These are phyloP conservation scores for Hyppa rectilinea DNA, from an alignment of 2,888 invertebrate species.

Conservation along the genomic window DNA sequence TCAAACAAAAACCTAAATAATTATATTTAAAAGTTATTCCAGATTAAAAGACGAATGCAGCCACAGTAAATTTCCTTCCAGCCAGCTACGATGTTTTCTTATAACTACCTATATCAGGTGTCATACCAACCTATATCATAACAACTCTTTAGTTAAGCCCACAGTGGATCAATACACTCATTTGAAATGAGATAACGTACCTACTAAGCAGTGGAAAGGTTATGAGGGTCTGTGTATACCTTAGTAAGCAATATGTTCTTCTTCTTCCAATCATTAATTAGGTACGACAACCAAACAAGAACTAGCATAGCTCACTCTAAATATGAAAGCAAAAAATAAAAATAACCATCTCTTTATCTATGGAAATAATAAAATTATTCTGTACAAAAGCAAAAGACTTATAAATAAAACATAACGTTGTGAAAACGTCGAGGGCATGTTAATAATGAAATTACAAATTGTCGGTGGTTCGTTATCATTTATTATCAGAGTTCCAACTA, in stretches of 20 bases:
- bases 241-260: background rate
- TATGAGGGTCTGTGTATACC: background rate
- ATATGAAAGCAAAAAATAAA: background rate
- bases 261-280: too few relatives aligned
- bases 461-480: conserved; percentile 74
- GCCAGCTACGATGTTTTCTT: too few relatives aligned
- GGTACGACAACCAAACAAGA: background rate
- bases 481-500: conserved; percentile 74
- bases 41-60: too few relatives aligned
- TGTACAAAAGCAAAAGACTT: conserved; percentile 23
- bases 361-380: conserved; percentile 19
- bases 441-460: conserved; percentile 68
- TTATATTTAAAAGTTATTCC: too few relatives aligned
- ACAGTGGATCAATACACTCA: background rate
- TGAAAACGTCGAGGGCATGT: conserved; percentile 53
- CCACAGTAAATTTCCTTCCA: too few relatives aligned
- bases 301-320: background rate
- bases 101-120: too few relatives aligned
- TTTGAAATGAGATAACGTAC: background rate
- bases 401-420: conserved; percentile 51
- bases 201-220: too few relatives aligned
- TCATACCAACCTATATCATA: too few relatives aligned
- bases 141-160: background rate
- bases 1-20: too few relatives aligned
- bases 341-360: background rate